Evolutionary conservation across 2,113 vertebrate genomes (phyloP).

Genomic region (Pachyramphus minor): DNA sequence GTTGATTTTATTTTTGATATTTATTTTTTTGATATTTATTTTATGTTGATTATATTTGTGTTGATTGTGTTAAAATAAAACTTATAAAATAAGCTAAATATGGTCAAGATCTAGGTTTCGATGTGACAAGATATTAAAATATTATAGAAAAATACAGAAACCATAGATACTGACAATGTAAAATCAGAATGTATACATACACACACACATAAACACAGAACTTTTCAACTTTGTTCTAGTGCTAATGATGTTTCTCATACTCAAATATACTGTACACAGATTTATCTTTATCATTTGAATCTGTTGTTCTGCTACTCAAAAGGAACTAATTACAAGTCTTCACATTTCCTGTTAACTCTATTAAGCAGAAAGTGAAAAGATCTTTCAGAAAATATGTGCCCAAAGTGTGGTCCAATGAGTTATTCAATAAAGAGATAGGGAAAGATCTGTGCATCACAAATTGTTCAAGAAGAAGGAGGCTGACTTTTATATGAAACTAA

Average conservation of each 20-base stretch:
- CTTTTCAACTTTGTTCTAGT: background rate
- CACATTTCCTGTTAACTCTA: background rate
- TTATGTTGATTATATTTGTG: no score
- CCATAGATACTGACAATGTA: background rate
- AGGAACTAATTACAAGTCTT: background rate
- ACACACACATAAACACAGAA: background rate
- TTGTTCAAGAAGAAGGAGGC: background rate
- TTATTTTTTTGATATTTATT: no score
- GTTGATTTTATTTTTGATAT: no score
- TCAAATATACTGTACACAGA: fast-evolving
- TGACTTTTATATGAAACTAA: background rate
- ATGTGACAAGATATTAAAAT: background rate
- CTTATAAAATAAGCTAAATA: background rate
- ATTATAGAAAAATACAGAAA: background rate
- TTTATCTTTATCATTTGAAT: background rate
- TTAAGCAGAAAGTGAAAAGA: background rate
- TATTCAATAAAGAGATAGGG: background rate
- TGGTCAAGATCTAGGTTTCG: background rate
- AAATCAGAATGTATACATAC: background rate
- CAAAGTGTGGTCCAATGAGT: background rate
- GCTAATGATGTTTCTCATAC: background rate
- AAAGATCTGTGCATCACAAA: background rate
- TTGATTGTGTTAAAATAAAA: background rate
- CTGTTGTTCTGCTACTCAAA: background rate
- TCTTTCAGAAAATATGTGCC: background rate